Evolutionary conservation across 2,888 invertebrate genomes (phyloP).

Genomic region (Stratiomys singularior): DNA sequence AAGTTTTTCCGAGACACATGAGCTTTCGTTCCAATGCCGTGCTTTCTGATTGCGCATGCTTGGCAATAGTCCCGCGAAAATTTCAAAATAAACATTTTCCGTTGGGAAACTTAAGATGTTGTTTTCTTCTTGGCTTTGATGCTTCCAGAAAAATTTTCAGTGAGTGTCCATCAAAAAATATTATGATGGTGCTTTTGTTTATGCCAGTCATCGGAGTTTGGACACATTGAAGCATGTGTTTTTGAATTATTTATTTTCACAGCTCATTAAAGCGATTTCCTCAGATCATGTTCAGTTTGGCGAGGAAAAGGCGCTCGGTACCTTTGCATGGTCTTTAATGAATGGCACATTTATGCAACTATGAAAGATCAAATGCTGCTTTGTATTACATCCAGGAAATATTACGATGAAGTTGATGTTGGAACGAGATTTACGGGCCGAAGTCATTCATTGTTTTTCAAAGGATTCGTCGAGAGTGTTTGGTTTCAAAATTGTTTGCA

Average conservation of each 20-base stretch:
- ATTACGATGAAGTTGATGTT: neutral
- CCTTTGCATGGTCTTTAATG: neutral
- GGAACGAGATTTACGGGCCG: neutral
- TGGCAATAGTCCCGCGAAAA: slow-evolving; percentile 11
- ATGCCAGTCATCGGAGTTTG: slow-evolving; percentile 28
- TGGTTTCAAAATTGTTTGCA: neutral
- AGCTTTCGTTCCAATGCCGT: too few species aligned
- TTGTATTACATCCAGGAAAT: too few species aligned
- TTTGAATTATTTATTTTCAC: slow-evolving; percentile 37
- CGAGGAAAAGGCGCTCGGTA: neutral
- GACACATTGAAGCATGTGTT: slow-evolving; percentile 32
- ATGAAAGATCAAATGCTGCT: too few species aligned
- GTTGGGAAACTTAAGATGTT: neutral
- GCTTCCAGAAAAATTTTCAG: slow-evolving; percentile 15
- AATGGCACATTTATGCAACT: too few species aligned
- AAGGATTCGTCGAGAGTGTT: neutral
- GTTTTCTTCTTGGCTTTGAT: neutral
- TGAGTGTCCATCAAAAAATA: slow-evolving; percentile 26
- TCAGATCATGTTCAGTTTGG: slow-evolving; percentile 9
- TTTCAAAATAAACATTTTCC: slow-evolving; percentile 28
- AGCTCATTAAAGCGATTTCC: slow-evolving; percentile 34
- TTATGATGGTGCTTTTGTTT: slow-evolving; percentile 36
- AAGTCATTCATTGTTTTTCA: neutral
- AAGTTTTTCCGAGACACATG: too few species aligned
- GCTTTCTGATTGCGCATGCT: slow-evolving; percentile 16